A percentile compares a stretch with the other conserved stretches of the same genome.
phyloP scores from a whole-genome alignment of 1,140 invertebrate genomes.

The Tetramorium alpestre region DNA sequence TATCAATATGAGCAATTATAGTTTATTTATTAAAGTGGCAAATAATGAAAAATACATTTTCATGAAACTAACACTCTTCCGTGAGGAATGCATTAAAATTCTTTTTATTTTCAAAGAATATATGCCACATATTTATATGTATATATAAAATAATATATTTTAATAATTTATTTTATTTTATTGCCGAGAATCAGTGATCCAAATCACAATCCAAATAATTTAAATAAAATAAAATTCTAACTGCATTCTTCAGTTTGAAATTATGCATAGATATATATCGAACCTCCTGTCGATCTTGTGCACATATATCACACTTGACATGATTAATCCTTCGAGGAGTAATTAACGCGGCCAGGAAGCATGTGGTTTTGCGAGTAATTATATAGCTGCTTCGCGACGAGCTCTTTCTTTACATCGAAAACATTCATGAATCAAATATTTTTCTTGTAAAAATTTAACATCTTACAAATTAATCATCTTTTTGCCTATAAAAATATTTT shows the following conservation, averaged over 20 bases:
- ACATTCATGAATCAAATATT: neutral
- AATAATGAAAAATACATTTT: neutral
- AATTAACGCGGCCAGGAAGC: conserved; percentile 32
- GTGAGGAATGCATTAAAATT: neutral
- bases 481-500: neutral
- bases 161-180: conserved; percentile 15
- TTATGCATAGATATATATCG: neutral
- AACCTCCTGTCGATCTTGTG: neutral
- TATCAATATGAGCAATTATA: neutral
- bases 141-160: neutral
- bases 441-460: neutral
- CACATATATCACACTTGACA: conserved; percentile 1
- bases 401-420: neutral
- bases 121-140: neutral
- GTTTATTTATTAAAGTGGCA: neutral
- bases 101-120: neutral
- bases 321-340: conserved; percentile 35
- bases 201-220: neutral
- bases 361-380: conserved; percentile 28
- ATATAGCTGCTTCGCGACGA: neutral
- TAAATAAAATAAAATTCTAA: neutral
- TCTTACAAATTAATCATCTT: neutral
- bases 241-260: neutral
- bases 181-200: neutral
- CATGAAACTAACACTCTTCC: neutral